Evolutionary conservation across 2,113 vertebrate genomes (phyloP).

Genomic region (Misgurnus anguillicaudatus): DNA sequence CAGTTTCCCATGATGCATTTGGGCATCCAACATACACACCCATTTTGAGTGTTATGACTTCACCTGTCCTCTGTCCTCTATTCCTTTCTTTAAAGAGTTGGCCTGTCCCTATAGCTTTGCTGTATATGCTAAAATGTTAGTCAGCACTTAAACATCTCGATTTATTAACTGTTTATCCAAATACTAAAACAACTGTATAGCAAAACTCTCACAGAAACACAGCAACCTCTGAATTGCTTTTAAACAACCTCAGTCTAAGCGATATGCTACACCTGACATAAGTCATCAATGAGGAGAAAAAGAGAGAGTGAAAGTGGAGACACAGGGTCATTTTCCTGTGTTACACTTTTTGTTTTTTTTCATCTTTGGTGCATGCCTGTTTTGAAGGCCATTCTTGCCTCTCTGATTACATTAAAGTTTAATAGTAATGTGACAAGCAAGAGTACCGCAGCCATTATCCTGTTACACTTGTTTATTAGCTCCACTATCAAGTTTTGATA

Average conservation of each 20-base stretch:
- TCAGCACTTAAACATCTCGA: not conserved
- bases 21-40: slow-evolving; percentile 34
- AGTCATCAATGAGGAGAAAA: slow-evolving; percentile 11
- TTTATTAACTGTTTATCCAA: no score
- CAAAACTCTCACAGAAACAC: no score
- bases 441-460: slow-evolving; percentile 16
- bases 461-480: not conserved
- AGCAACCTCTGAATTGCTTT: not conserved
- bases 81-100: slow-evolving; percentile 29
- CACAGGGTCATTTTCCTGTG: slow-evolving; percentile 12
- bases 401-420: slow-evolving; percentile 45
- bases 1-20: slow-evolving; percentile 52
- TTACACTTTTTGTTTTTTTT: not conserved
- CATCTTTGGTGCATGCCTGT: slow-evolving; percentile 5
- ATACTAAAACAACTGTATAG: no score
- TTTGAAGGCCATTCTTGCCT: slow-evolving; percentile 6
- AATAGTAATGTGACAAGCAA: slow-evolving; percentile 21
- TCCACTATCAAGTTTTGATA: not conserved
- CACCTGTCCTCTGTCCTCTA: slow-evolving; percentile 34
- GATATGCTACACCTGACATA: not conserved
- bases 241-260: not conserved
- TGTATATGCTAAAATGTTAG: not conserved
- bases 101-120: not conserved
- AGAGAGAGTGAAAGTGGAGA: slow-evolving; percentile 34
- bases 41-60: slow-evolving; percentile 30